phyloP scores from a whole-genome alignment of 2,113 vertebrate genomes.

The Spea multiplicata region DNA sequence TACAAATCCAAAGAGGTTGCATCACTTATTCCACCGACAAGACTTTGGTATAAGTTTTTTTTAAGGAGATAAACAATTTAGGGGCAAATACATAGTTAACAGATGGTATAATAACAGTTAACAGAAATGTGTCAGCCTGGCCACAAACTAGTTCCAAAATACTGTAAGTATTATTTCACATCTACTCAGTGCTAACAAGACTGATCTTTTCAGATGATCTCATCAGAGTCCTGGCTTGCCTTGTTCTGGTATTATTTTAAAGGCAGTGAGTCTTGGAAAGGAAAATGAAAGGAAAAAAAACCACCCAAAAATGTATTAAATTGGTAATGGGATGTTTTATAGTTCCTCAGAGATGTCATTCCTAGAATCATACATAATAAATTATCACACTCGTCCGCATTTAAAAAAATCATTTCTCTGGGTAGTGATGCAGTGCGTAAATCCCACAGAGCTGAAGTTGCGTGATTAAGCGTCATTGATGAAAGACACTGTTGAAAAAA shows the following conservation, averaged over 20 bases:
- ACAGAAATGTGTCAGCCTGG: conserved; percentile 51
- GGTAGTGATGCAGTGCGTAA: no score
- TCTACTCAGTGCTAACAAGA: conserved; percentile 29
- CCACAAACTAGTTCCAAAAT: conserved; percentile 16
- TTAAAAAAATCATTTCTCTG: no score
- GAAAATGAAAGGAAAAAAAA: neutral
- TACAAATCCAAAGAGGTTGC: conserved; percentile 58
- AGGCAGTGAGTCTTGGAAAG: neutral
- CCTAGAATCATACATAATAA: no score
- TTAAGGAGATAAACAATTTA: conserved; percentile 56
- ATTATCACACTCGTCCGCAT: no score
- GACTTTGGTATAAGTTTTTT: conserved; percentile 56
- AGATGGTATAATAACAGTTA: conserved; percentile 51
- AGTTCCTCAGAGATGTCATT: neutral
- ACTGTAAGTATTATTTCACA: neutral
- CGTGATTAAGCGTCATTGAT: no score
- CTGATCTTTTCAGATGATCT: conserved; percentile 38
- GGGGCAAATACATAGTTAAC: conserved; percentile 50
- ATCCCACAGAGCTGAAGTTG: no score
- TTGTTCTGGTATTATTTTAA: conserved; percentile 3
- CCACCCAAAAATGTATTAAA: neutral
- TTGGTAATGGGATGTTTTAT: neutral
- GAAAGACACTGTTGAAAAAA: no score
- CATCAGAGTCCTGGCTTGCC: conserved; percentile 2
- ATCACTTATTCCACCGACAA: conserved; percentile 62